Percentiles rank a stretch among this genome's conserved stretches.
phyloP scores from a whole-genome alignment of 2,797 vertebrate genomes.

The Enteromius treurensis region DNA sequence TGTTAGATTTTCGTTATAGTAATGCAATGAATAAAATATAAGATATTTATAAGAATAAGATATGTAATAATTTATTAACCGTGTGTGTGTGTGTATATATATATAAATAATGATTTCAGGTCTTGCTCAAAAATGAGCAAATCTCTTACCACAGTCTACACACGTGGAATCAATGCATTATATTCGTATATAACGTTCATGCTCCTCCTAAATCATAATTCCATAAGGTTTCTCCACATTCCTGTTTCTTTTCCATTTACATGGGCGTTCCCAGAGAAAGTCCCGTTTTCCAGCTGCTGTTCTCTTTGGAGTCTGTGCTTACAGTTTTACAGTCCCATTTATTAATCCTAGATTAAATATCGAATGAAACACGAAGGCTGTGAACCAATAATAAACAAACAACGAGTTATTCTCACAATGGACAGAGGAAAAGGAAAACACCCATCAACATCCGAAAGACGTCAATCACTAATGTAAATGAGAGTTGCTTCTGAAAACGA shows the following conservation, averaged over 20 bases:
- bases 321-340: background rate
- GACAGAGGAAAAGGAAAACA: slow-evolving; percentile 1
- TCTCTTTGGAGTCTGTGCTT: background rate
- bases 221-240: slow-evolving; percentile 43
- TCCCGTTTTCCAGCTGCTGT: slow-evolving; percentile 29
- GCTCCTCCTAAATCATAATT: background rate
- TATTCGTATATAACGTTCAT: background rate
- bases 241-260: slow-evolving; percentile 46
- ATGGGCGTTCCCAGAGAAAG: slow-evolving; percentile 50
- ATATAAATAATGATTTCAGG: background rate
- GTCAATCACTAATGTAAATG: background rate
- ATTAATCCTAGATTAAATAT: background rate
- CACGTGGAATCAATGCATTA: background rate
- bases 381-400: background rate
- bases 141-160: background rate
- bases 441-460: background rate
- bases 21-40: background rate
- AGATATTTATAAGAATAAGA: too few relatives aligned
- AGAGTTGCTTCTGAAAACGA: background rate
- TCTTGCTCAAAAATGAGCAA: background rate
- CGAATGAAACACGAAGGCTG: background rate
- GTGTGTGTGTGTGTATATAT: too few relatives aligned
- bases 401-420: background rate
- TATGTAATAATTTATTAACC: background rate
- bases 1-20: background rate